A percentile compares a stretch with the other conserved stretches of the same genome.
Evolutionary conservation across 2,113 vertebrate species (phyloP).

Genomic region (Oceanodroma tethys): DNA sequence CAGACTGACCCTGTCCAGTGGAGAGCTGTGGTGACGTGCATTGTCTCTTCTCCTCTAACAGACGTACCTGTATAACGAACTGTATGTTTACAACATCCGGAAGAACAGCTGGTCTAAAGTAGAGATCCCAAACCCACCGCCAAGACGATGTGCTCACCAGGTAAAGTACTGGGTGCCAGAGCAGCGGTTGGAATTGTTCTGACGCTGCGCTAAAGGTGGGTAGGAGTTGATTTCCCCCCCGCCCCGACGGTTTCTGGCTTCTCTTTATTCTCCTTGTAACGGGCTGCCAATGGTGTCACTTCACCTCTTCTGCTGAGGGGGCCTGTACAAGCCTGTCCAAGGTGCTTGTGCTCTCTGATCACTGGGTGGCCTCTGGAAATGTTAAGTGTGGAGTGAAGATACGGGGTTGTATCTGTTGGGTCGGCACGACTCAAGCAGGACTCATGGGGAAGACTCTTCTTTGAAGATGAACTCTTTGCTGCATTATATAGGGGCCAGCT

Average conservation of each 20-base stretch:
- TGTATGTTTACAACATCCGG: slow-evolving; percentile 89
- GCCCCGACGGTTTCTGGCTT: neutral
- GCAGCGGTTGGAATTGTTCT: neutral
- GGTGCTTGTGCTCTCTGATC: neutral
- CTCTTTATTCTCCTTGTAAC: fast-evolving
- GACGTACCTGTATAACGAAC: slow-evolving; percentile 90
- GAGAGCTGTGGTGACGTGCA: neutral
- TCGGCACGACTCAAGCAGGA: neutral
- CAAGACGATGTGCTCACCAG: slow-evolving; percentile 93
- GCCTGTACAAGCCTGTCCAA: neutral
- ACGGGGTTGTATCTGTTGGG: neutral
- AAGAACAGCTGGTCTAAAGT: slow-evolving; percentile 89
- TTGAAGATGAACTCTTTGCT: neutral
- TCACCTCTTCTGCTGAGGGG: neutral
- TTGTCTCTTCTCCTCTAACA: slow-evolving; percentile 43
- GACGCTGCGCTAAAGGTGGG: fast-evolving
- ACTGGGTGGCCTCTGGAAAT: neutral
- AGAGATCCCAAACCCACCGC: slow-evolving; percentile 89
- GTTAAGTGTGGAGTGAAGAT: neutral
- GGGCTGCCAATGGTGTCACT: neutral
- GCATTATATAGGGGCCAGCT: neutral
- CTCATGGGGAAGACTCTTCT: neutral
- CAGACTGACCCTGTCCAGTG: neutral
- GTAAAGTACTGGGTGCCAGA: slow-evolving; percentile 50
- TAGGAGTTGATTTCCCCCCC: neutral